Evolutionary conservation across 64 coral and sea anemone species (phyloP).

Genomic region (Actinia tenebrosa): DNA sequence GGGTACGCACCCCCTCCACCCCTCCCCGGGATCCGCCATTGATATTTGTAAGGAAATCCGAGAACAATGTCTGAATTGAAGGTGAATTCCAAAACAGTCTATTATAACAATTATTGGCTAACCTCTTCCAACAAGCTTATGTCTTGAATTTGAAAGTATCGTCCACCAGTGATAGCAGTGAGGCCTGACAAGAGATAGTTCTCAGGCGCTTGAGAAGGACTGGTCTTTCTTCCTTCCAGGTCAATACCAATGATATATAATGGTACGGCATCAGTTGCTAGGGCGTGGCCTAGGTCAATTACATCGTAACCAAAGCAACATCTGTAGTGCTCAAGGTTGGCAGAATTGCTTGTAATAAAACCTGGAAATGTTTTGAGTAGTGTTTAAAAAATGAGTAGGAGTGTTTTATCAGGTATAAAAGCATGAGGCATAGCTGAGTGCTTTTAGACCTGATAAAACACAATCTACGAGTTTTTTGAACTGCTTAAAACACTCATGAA

Average conservation of each 20-base stretch:
- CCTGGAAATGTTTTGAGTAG: not conserved
- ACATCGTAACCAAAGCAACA: not conserved
- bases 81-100: too few relatives aligned
- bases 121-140: not conserved
- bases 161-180: not conserved
- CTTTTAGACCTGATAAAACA: too few relatives aligned
- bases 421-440: too few relatives aligned
- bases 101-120: not conserved
- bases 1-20: too few relatives aligned
- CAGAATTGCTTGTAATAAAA: not conserved
- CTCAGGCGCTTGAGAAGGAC: not conserved
- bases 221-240: not conserved
- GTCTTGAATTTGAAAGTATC: not conserved
- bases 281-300: not conserved
- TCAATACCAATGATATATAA: slow-evolving; percentile 17
- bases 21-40: too few relatives aligned
- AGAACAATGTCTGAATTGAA: too few relatives aligned
- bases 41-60: too few relatives aligned
- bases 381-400: too few relatives aligned
- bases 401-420: too few relatives aligned
- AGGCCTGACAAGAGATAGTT: not conserved
- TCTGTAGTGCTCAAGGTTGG: slow-evolving; percentile 7
- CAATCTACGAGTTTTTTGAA: too few relatives aligned
- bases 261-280: not conserved
- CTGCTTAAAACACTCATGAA: too few relatives aligned